Conservation (phyloP, 1,140 invertebrate genomes). For the Littorina saxatilis region DNA sequence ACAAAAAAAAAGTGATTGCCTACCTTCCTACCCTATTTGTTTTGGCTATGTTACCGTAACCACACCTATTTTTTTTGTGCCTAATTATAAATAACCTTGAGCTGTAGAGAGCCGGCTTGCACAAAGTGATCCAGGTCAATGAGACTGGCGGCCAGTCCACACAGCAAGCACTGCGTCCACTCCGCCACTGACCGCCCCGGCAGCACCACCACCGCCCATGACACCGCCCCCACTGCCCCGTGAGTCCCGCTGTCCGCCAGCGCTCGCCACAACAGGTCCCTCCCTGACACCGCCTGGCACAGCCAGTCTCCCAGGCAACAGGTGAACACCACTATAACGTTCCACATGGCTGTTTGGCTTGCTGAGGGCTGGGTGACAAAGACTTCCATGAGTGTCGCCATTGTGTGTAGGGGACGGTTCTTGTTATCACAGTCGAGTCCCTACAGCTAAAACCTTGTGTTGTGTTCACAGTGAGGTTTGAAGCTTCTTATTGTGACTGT, state of each 20-base stretch:
- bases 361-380: too few relatives aligned
- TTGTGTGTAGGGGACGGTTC: neutral
- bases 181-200: slow-evolving; percentile 32
- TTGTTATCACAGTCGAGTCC: too few relatives aligned
- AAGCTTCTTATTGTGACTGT: neutral
- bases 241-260: slow-evolving; percentile 57
- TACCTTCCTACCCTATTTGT: too few relatives aligned
- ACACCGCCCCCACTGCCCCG: slow-evolving; percentile 55
- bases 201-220: slow-evolving; percentile 61
- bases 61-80: too few relatives aligned
- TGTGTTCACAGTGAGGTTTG: neutral
- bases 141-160: slow-evolving; percentile 55
- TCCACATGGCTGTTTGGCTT: neutral
- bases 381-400: neutral
- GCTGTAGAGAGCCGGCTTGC: slow-evolving; percentile 59
- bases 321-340: neutral
- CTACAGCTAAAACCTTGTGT: too few relatives aligned
- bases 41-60: too few relatives aligned
- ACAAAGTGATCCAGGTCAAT: slow-evolving; percentile 73
- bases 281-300: neutral
- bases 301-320: neutral
- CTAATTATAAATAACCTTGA: too few relatives aligned
- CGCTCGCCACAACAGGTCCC: slow-evolving; percentile 28
- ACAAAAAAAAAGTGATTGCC: too few relatives aligned
- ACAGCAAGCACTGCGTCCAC: slow-evolving; percentile 40